Conservation (phyloP, 2,888 invertebrate genomes). For the Idaea biselata region DNA sequence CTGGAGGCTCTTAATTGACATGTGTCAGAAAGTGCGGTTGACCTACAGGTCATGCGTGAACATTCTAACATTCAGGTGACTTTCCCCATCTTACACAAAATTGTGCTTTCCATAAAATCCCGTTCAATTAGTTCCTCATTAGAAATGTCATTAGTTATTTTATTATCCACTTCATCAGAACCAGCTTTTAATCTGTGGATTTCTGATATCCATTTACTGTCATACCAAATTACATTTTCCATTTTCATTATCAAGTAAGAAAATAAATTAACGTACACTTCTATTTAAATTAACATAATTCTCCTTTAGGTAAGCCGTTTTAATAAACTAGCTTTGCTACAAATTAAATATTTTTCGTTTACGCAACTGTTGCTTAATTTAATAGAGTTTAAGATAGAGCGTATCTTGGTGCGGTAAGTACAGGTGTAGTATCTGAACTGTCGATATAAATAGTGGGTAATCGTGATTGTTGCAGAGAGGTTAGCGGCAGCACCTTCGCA, state of each 20-base stretch:
- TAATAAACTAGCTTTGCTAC: neutral
- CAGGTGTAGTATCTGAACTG: conserved; percentile 55
- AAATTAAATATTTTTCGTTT: neutral
- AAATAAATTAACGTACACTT: neutral
- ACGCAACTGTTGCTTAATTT: conserved; percentile 27
- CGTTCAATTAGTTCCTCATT: conserved; percentile 35
- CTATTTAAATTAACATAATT: neutral
- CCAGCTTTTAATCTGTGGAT: neutral
- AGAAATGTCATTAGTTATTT: conserved; percentile 5
- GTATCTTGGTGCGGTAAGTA: conserved; percentile 35
- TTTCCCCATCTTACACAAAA: conserved; percentile 57
- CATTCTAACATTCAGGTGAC: conserved; percentile 68
- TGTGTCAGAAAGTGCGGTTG: conserved; percentile 77
- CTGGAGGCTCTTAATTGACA: conserved; percentile 74
- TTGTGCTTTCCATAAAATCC: conserved; percentile 48
- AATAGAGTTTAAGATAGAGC: conserved; percentile 36
- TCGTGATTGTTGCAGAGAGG: conserved; percentile 70
- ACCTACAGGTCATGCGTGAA: conserved; percentile 75
- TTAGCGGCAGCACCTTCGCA: conserved; percentile 59
- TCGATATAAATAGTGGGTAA: conserved; percentile 71
- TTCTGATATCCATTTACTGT: neutral
- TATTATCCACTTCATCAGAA: neutral
- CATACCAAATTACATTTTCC: neutral
- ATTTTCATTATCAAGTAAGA: neutral
- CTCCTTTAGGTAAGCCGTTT: neutral